These are phyloP conservation scores for Augochlora pura DNA, from an alignment of 1,140 invertebrate genomes.

Conservation along the genomic window DNA sequence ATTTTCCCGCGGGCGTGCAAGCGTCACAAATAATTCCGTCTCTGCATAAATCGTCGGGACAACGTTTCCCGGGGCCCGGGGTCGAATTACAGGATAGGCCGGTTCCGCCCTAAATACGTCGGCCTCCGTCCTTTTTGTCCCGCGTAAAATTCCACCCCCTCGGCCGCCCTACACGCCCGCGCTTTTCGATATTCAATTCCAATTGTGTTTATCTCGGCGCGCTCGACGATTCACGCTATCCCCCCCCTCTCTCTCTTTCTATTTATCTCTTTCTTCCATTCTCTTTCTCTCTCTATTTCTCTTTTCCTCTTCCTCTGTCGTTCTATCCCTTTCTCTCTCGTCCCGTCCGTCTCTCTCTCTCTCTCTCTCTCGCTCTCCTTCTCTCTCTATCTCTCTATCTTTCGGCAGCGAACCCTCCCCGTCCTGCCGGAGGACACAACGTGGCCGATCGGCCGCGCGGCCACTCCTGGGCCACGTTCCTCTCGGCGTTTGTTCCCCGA, in stretches of 20 bases:
- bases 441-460: slow-evolving; percentile 2
- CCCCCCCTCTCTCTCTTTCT: background rate
- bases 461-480: slow-evolving; percentile 14
- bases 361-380: too few relatives aligned
- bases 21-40: slow-evolving; percentile 44
- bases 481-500: slow-evolving; percentile 44
- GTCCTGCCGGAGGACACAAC: background rate
- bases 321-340: too few relatives aligned
- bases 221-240: too few relatives aligned
- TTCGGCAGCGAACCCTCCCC: too few relatives aligned
- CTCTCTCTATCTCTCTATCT: background rate
- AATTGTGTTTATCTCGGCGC: slow-evolving; percentile 56
- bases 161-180: background rate
- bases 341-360: too few relatives aligned
- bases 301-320: too few relatives aligned
- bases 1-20: slow-evolving; percentile 30
- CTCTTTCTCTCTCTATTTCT: too few relatives aligned
- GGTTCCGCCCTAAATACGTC: slow-evolving; percentile 59
- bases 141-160: slow-evolving; percentile 36
- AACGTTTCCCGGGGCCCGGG: slow-evolving; percentile 30
- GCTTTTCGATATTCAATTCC: slow-evolving; percentile 65
- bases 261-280: too few relatives aligned
- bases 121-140: slow-evolving; percentile 32
- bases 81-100: slow-evolving; percentile 45
- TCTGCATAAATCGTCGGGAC: slow-evolving; percentile 46